Evolutionary conservation across 1,140 invertebrate species (phyloP).

Genomic region (Capitella teleta): DNA sequence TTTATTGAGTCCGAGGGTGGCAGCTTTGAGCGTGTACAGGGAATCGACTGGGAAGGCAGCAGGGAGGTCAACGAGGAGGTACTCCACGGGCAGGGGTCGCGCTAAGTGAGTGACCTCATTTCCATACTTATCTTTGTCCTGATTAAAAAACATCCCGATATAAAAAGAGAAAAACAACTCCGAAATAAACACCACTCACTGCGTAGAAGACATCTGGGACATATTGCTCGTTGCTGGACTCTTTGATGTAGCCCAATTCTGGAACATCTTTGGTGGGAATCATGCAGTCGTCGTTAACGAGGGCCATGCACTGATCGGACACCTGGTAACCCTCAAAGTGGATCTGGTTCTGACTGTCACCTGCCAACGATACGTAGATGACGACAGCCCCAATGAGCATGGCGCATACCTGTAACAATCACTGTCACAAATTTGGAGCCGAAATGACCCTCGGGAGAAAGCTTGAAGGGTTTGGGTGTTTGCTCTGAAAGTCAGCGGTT

Average conservation of each 20-base stretch:
- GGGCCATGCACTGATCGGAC: conserved; percentile 93
- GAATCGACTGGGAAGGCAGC: conserved; percentile 82
- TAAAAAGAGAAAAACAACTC: background rate
- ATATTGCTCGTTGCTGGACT: conserved; percentile 86
- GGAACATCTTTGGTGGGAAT: conserved; percentile 93
- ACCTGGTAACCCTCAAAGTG: conserved; percentile 99
- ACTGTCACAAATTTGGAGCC: conserved; percentile 99
- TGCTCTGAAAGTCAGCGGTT: conserved; percentile 89
- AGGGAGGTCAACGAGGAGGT: conserved; percentile 90
- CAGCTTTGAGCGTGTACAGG: conserved; percentile 62
- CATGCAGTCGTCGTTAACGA: conserved; percentile 86
- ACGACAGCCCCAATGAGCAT: background rate
- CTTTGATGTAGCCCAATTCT: conserved; percentile 88
- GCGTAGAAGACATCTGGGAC: conserved; percentile 95
- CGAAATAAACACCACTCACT: conserved; percentile 1
- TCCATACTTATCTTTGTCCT: conserved; percentile 95
- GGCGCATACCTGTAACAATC: conserved; percentile 76
- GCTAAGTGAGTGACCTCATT: conserved; percentile 90
- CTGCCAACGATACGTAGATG: conserved; percentile 43
- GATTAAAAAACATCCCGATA: too few species aligned
- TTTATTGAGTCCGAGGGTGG: too few species aligned
- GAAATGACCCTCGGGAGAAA: conserved; percentile 77
- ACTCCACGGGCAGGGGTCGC: conserved; percentile 91
- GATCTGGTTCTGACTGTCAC: conserved; percentile 80
- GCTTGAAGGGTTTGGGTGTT: conserved; percentile 78